Percentiles rank a stretch among this genome's conserved stretches.
Conservation (phyloP, 2,888 invertebrate genomes). For the Synanthedon vespiformis region DNA sequence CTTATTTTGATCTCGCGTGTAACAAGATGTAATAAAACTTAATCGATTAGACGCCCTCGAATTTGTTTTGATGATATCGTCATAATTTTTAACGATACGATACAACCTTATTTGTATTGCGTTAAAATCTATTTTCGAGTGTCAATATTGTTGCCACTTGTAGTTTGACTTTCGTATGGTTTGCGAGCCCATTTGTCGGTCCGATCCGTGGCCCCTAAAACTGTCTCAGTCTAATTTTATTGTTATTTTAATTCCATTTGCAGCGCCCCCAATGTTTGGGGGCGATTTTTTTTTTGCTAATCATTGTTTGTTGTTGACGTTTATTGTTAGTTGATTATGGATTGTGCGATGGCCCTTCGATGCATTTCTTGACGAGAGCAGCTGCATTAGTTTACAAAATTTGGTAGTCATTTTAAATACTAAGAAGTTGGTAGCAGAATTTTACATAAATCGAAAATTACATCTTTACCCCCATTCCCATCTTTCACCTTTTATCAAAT, state of each 20-base stretch:
- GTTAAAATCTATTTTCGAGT: too few relatives aligned
- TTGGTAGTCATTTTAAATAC: too few relatives aligned
- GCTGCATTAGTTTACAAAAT: too few relatives aligned
- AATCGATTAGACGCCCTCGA: constrained; percentile 55
- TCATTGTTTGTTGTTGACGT: constrained; percentile 30
- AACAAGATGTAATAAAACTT: constrained; percentile 48
- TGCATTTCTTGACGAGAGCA: neutral
- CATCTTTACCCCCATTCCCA: too few relatives aligned
- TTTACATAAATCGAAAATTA: too few relatives aligned
- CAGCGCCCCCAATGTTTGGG: constrained; percentile 15
- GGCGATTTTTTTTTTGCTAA: constrained; percentile 26
- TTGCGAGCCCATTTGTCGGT: constrained; percentile 43
- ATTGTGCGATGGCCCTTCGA: constrained; percentile 14
- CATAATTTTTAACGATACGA: too few relatives aligned
- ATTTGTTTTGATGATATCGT: constrained; percentile 29
- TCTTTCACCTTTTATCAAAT: too few relatives aligned
- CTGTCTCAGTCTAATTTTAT: constrained; percentile 43
- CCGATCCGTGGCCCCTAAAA: constrained; percentile 14
- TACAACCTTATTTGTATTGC: neutral
- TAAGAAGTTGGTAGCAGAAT: too few relatives aligned
- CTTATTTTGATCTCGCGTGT: constrained; percentile 28
- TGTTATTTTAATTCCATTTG: constrained; percentile 47
- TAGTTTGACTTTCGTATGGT: constrained; percentile 20
- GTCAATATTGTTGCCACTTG: constrained; percentile 1
- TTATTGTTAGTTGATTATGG: constrained; percentile 23